Base-by-base conservation (phyloP, 2,113 vertebrate genomes). In the Cariama cristata region DNA sequence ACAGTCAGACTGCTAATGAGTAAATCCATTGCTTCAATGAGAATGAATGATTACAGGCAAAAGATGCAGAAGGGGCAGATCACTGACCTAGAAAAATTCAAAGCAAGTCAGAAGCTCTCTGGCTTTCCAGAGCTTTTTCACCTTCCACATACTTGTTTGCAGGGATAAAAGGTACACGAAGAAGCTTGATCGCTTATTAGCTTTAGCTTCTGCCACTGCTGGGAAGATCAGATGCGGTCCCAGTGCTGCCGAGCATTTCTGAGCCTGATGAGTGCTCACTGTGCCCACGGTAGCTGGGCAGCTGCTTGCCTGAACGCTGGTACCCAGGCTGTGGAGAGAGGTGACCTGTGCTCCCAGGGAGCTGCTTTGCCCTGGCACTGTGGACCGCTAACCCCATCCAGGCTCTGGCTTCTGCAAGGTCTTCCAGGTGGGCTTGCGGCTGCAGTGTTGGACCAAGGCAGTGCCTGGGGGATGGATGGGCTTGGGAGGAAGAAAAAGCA, bases 171-270 rank as follows among this genome's bases (percentile, higher is more conserved):
- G 52, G 47, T 80, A 50, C 53, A 5, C 1, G 4, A 3, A 53
- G 67, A 60, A 40, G 38, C 49, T 63, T 42, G 38, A 45, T 73
- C 0, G 10, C 45, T 86, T 80, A 5, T 74, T 67, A 22, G 76
- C 79, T 88, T 35, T 20, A 73, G 27, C 40, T 88, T 47, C 85
- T 75, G 88, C 28, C 33, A 4, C 53, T 49, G 33, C 32, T 50
- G 40, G 80, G 80, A 49, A 42, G 27, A 75, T 68, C 30, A 19
- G 62, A 4, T 1, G 32, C 0, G 1, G 50, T 81, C 64, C 68
- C 62, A 52, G 76, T 0, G 0, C 71, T 72, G 79, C 47, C 0
- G 0, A 42, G 62, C 0, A 2, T 79, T 88, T 66, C 67, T 49
- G 21, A 55, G 62, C 49, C 42, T 38, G 23, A 18, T 0, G 2